These are phyloP conservation scores for Creontiades dilutus DNA, from an alignment of 2,888 invertebrate species.

Conservation along the genomic window DNA sequence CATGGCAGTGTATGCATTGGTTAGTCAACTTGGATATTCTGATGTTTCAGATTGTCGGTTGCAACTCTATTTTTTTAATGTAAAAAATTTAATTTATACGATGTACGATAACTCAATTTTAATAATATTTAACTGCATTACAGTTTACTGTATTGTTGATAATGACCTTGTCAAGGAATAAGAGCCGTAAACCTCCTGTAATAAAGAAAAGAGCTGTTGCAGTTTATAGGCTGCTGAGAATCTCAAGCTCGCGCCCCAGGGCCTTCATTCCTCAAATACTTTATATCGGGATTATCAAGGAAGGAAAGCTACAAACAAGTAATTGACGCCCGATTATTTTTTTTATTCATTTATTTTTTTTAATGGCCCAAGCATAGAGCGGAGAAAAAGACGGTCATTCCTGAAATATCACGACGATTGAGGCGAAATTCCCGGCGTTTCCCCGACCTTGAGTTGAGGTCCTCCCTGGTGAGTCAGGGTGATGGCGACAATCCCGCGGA, in stretches of 20 bases:
- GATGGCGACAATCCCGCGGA: not conserved
- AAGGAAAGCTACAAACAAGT: not conserved
- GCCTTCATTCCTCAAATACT: constrained; percentile 34
- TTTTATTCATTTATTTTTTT: not conserved
- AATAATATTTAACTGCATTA: not conserved
- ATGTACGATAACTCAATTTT: not conserved
- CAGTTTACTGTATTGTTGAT: not conserved
- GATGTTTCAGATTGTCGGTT: too few relatives aligned
- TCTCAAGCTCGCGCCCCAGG: not conserved
- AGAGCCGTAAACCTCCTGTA: not conserved
- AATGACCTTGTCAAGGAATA: not conserved
- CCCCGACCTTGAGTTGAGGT: not conserved
- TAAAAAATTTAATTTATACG: not conserved
- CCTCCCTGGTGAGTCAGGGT: not conserved
- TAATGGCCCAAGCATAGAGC: not conserved
- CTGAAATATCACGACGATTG: constrained; percentile 31
- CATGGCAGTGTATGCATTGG: too few relatives aligned
- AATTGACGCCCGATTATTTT: constrained; percentile 38
- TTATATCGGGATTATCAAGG: constrained; percentile 26
- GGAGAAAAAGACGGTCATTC: constrained; percentile 31
- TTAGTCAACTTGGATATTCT: too few relatives aligned
- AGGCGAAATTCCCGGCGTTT: constrained; percentile 31
- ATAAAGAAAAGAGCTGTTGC: constrained; percentile 18
- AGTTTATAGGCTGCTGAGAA: constrained; percentile 4
- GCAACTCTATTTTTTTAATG: too few relatives aligned